Evolutionary conservation across 2,797 vertebrate species (phyloP).

Genomic region (Chloroceryle inda): DNA sequence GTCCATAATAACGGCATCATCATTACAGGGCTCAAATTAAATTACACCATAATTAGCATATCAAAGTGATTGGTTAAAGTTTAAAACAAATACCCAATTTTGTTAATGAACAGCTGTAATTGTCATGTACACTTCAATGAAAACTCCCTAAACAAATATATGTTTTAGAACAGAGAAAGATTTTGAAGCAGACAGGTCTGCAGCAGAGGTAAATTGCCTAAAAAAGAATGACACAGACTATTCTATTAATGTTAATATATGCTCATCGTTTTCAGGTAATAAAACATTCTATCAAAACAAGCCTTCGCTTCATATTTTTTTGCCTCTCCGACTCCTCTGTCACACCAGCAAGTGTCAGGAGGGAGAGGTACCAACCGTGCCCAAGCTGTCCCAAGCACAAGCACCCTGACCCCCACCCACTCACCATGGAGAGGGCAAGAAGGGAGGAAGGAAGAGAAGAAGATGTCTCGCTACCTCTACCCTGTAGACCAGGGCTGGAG

Average conservation of each 20-base stretch:
- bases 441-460: neutral
- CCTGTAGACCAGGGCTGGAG: conserved; percentile 39
- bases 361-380: conserved; percentile 17
- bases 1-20: conserved; percentile 99
- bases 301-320: conserved; percentile 47
- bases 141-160: conserved; percentile 99
- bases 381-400: conserved; percentile 7
- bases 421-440: neutral
- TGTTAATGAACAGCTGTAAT: conserved; percentile 99
- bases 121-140: conserved; percentile 93
- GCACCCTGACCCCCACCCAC: neutral
- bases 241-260: conserved; percentile 82
- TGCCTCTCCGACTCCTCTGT: conserved; percentile 14
- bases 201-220: conserved; percentile 76
- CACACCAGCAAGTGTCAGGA: neutral
- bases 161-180: conserved; percentile 89
- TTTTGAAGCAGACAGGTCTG: conserved; percentile 80
- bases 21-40: conserved; percentile 99
- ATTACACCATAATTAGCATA: conserved; percentile 99
- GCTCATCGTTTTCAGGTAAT: conserved; percentile 80
- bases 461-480: conserved; percentile 24
- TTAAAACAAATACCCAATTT: conserved; percentile 99
- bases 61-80: conserved; percentile 99
- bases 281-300: conserved; percentile 83
- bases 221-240: conserved; percentile 80